A percentile compares a stretch with the other conserved stretches of the same genome.
Conservation (phyloP, 2,888 invertebrate species). For the Cosmopolites sordidus region DNA sequence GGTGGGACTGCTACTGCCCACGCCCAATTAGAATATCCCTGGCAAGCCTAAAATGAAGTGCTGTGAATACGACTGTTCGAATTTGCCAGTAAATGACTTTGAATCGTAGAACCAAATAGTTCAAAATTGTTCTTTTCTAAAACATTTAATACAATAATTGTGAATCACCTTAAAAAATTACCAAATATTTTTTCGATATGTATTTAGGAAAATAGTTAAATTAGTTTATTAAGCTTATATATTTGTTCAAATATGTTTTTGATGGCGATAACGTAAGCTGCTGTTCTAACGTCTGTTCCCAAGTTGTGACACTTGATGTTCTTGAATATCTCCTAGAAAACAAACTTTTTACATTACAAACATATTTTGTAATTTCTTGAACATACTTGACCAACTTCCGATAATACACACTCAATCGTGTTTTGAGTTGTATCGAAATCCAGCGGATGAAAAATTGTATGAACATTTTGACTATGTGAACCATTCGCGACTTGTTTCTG, state of each 20-base stretch:
- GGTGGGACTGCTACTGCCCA: no score
- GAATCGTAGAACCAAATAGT: no score
- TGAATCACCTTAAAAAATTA: no score
- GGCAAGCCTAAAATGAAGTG: no score
- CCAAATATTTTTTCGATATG: no score
- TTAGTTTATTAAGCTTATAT: conserved; percentile 5
- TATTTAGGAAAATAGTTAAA: no score
- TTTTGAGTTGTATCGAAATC: conserved; percentile 10
- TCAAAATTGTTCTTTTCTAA: no score
- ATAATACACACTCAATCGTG: conserved; percentile 11
- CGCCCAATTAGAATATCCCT: no score
- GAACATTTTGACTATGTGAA: neutral
- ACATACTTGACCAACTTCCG: conserved; percentile 17
- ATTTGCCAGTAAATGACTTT: no score
- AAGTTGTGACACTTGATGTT: conserved; percentile 34
- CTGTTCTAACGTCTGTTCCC: conserved; percentile 39
- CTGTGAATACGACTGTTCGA: no score
- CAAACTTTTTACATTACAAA: neutral
- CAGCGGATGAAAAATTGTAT: conserved; percentile 6
- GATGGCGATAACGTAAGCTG: conserved; percentile 41
- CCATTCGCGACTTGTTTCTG: conserved; percentile 1
- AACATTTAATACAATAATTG: no score
- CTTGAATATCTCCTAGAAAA: conserved; percentile 38
- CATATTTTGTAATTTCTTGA: neutral
- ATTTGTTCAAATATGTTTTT: conserved; percentile 34